These are phyloP conservation scores for Cetonia aurata DNA, from an alignment of 2,888 invertebrate genomes.

Conservation along the genomic window DNA sequence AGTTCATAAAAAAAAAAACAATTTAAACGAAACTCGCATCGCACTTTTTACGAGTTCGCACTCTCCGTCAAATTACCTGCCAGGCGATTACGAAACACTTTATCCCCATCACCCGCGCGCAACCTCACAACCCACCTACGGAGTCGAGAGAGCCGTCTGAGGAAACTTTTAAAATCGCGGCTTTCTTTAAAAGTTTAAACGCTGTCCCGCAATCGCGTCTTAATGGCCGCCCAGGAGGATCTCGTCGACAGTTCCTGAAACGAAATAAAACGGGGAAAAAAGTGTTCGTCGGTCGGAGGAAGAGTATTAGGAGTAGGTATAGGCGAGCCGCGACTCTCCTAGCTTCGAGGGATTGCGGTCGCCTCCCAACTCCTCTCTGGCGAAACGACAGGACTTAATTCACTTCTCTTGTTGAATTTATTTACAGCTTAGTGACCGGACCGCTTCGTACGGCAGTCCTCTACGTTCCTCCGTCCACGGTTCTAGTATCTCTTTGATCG, in stretches of 20 bases:
- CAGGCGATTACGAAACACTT: constrained; percentile 18
- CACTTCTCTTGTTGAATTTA: constrained; percentile 58
- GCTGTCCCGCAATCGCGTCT: constrained; percentile 51
- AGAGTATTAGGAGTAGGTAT: constrained; percentile 42
- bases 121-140: not conserved
- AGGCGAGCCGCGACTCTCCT: constrained; percentile 25
- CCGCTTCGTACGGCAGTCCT: constrained; percentile 48
- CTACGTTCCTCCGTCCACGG: not conserved
- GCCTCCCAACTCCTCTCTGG: constrained; percentile 42
- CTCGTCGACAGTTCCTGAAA: too few relatives aligned
- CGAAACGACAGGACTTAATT: constrained; percentile 52
- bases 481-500: constrained; percentile 28
- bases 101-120: not conserved
- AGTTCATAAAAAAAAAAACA: too few relatives aligned
- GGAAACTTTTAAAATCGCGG: constrained; percentile 54
- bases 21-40: too few relatives aligned
- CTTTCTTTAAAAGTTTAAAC: constrained; percentile 58
- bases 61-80: constrained; percentile 26
- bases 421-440: constrained; percentile 58
- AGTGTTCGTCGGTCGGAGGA: constrained; percentile 26
- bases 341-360: constrained; percentile 45
- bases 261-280: too few relatives aligned
- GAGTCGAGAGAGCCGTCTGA: constrained; percentile 2
- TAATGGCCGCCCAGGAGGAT: constrained; percentile 47
- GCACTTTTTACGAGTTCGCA: too few relatives aligned